Percentiles rank a stretch among this genome's conserved stretches.
Evolutionary conservation across 2,888 invertebrate genomes (phyloP).

Genomic region (Ectemnius continuus): DNA sequence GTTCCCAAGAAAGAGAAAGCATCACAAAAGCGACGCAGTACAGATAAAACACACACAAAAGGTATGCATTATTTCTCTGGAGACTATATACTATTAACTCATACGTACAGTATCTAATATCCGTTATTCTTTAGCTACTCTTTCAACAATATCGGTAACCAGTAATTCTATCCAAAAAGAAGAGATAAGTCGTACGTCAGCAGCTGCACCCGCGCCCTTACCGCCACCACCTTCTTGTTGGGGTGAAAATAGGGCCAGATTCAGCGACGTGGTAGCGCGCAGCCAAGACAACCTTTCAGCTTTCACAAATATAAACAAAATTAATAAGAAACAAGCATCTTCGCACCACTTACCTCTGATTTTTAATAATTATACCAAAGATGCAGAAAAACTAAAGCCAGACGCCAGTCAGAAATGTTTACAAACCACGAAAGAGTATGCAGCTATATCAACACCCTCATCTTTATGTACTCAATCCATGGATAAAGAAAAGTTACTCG

Average conservation of each 20-base stretch:
- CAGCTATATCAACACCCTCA: conserved; percentile 34
- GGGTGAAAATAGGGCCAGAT: conserved; percentile 81
- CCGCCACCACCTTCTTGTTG: conserved; percentile 77
- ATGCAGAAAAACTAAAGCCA: conserved; percentile 28
- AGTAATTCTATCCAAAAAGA: conserved; percentile 61
- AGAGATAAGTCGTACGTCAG: conserved; percentile 45
- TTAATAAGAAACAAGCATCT: conserved; percentile 46
- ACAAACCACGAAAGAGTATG: conserved; percentile 46
- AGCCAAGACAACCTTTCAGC: conserved; percentile 74
- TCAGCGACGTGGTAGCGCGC: conserved; percentile 82
- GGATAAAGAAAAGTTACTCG: conserved; percentile 52
- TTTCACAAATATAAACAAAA: conserved; percentile 50
- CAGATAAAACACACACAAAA: conserved; percentile 68
- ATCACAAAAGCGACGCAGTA: conserved; percentile 69
- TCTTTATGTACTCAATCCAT: conserved; percentile 34
- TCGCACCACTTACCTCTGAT: conserved; percentile 46
- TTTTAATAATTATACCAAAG: conserved; percentile 51
- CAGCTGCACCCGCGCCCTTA: conserved; percentile 61
- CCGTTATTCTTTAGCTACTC: conserved; percentile 11
- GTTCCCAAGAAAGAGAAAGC: conserved; percentile 72
- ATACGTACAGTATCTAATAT: conserved; percentile 10
- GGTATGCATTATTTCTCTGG: conserved; percentile 32
- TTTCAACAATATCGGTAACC: conserved; percentile 53
- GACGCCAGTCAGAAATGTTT: conserved; percentile 39
- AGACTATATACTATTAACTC: neutral